Base-by-base conservation (phyloP, 2,888 invertebrate species). In the Eupithecia pulchellata region DNA sequence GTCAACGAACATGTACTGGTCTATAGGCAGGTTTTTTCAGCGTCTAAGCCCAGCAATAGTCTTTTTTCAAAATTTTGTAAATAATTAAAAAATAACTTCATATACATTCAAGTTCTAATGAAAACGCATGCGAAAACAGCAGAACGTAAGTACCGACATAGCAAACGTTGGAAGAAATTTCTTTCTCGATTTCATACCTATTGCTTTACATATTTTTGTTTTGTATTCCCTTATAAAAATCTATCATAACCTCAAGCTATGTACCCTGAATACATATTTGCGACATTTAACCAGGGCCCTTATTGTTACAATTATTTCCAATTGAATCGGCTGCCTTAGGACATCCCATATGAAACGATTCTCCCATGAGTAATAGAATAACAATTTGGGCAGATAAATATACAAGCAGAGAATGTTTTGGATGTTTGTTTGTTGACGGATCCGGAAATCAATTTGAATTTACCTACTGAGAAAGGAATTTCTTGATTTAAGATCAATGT, bases 351-450 rank as follows among this genome's bases (percentile, higher is more conserved):
- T 84, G 69, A 25, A 76, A 42, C 78, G 73, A 83, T 71, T 89
- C 89, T 89, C 89, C 89, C 91, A 84, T 88, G 81, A 89, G 79
- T 86, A 88, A 91, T 89, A 83, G 81, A 86, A 86, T 87, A 86
- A 89, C 85, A 86, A 85, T 89, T 86, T 84, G 82, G 74, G 77
- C 79, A 80, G 79, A 77, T 72, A 80, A 80, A 83, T 80, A 84
- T 79, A 82, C 81, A 84, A 86, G 85, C 77, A 85, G 69, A 77
- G 76, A 27, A 61, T 60, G 13, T 55, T 52, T 64, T 65, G 34
- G 63, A 25, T 55, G 27, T 39, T 17, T 47, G 64, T 47, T 64
- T 52, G 52, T 25, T 52, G 52, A 13, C 4, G 11, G 52, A 20
- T 20, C 25, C 52, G 52, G 52, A 52, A 25, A 25, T 52, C 25